phyloP scores from a whole-genome alignment of 2,888 invertebrate genomes.

The Nemotelus pantherinus region DNA sequence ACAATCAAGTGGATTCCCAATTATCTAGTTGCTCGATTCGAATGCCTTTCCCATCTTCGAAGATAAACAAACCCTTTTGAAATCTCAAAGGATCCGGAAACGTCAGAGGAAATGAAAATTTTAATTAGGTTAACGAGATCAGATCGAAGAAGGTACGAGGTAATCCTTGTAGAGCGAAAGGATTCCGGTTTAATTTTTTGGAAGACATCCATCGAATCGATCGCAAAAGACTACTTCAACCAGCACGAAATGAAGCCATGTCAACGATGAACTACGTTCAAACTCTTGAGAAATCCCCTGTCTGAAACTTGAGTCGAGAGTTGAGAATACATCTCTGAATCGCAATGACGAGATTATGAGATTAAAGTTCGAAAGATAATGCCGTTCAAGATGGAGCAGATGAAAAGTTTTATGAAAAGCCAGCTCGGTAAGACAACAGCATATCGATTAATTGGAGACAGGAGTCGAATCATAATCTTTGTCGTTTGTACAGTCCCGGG shows the following conservation, averaged over 20 bases:
- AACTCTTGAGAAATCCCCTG: constrained; percentile 2
- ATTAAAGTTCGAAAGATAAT: constrained; percentile 32
- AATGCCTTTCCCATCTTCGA: too few species aligned
- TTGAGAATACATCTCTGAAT: not conserved
- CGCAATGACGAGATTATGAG: constrained; percentile 35
- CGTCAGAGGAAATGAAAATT: constrained; percentile 22
- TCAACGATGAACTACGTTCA: not conserved
- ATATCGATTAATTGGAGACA: constrained; percentile 40
- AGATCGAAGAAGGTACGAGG: constrained; percentile 13
- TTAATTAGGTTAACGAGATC: constrained; percentile 34
- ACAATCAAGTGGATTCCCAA: too few species aligned
- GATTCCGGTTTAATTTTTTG: constrained; percentile 19
- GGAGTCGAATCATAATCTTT: not conserved
- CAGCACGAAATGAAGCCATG: not conserved
- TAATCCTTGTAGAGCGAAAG: constrained; percentile 7
- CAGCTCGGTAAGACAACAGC: not conserved
- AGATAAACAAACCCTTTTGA: too few species aligned
- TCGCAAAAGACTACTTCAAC: not conserved
- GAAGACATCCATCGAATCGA: not conserved
- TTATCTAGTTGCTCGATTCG: too few species aligned
- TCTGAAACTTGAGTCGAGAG: constrained; percentile 8
- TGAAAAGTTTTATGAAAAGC: not conserved
- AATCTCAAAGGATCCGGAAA: too few species aligned
- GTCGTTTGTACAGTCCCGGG: too few species aligned
- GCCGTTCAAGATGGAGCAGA: not conserved